Percentiles rank a stretch among this genome's conserved stretches.
Evolutionary conservation across 2,113 vertebrate genomes (phyloP).

Genomic region (Peromyscus polionotus): DNA sequence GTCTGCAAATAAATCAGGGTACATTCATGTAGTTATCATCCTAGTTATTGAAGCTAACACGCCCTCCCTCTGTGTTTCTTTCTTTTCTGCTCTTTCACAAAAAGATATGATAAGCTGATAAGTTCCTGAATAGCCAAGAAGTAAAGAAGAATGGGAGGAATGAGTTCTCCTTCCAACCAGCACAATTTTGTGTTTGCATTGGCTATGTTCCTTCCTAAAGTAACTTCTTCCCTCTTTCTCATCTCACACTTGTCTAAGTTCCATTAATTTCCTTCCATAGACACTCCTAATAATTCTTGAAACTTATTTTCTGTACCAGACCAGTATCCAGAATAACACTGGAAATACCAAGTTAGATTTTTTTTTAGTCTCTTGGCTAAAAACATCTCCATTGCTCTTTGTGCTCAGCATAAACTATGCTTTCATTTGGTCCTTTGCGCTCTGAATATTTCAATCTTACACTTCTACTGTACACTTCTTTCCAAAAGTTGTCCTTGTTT

Average conservation of each 20-base stretch:
- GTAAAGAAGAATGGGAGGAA: neutral
- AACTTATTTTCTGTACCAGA: neutral
- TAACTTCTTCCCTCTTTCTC: neutral
- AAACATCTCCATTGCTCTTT: neutral
- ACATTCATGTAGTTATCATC: slow-evolving; percentile 59
- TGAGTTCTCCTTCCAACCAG: neutral
- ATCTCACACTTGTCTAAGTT: fast-evolving
- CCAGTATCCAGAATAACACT: neutral
- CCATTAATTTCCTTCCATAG: fast-evolving
- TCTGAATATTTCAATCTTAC: neutral
- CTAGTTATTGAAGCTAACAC: slow-evolving; percentile 72
- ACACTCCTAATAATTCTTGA: neutral
- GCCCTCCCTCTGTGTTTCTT: neutral
- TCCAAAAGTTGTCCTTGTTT: neutral
- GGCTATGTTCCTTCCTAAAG: neutral
- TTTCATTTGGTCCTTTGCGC: neutral
- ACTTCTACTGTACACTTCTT: neutral
- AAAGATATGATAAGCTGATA: slow-evolving; percentile 48
- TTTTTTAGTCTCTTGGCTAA: neutral
- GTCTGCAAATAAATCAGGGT: slow-evolving; percentile 72
- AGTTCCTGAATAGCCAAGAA: neutral
- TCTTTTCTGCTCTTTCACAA: slow-evolving; percentile 35
- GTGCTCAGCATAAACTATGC: neutral
- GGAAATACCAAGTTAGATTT: neutral
- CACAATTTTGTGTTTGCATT: neutral